phyloP scores from a whole-genome alignment of 2,797 vertebrate species.

The Cynodonichthys magdalenae region DNA sequence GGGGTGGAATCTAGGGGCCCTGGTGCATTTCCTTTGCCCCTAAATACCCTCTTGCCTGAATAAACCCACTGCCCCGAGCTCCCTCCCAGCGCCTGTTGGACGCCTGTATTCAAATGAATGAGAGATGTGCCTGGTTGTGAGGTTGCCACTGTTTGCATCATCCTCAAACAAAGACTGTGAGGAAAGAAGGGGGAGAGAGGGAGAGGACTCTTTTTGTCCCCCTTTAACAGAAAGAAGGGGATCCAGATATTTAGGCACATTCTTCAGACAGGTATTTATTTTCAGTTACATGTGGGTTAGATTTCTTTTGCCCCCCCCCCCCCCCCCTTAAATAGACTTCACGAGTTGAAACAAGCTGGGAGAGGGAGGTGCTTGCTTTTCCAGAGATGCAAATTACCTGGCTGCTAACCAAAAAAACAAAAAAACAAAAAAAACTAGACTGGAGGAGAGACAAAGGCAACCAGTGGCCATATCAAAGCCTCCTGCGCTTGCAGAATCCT shows the following conservation, averaged over 20 bases:
- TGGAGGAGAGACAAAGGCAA: slow-evolving; percentile 79
- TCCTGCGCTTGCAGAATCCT: slow-evolving; percentile 61
- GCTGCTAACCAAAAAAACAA: slow-evolving; percentile 13
- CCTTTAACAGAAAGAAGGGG: slow-evolving; percentile 30
- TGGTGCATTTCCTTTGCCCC: slow-evolving; percentile 9
- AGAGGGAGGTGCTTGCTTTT: slow-evolving; percentile 54
- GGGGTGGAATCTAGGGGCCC: neutral
- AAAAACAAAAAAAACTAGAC: slow-evolving; percentile 25
- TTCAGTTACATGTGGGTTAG: too few relatives aligned
- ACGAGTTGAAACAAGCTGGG: slow-evolving; percentile 3
- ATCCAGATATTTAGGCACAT: neutral
- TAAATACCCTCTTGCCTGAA: slow-evolving; percentile 42
- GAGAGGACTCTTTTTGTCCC: slow-evolving; percentile 17
- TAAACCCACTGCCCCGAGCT: slow-evolving; percentile 54
- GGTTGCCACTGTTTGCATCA: slow-evolving; percentile 87
- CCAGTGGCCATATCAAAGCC: slow-evolving; percentile 66
- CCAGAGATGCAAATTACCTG: slow-evolving; percentile 58
- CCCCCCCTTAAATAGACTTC: neutral
- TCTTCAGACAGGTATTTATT: slow-evolving; percentile 8
- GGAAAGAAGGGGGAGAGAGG: slow-evolving; percentile 13
- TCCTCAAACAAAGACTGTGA: slow-evolving; percentile 72
- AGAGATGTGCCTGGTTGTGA: slow-evolving; percentile 37
- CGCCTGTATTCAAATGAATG: slow-evolving; percentile 42
- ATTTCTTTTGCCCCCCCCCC: too few relatives aligned
- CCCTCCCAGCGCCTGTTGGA: slow-evolving; percentile 38